Percentiles rank a stretch among this genome's conserved stretches.
Evolutionary conservation across 2,797 vertebrate genomes (phyloP).

Genomic region (Emys orbicularis): DNA sequence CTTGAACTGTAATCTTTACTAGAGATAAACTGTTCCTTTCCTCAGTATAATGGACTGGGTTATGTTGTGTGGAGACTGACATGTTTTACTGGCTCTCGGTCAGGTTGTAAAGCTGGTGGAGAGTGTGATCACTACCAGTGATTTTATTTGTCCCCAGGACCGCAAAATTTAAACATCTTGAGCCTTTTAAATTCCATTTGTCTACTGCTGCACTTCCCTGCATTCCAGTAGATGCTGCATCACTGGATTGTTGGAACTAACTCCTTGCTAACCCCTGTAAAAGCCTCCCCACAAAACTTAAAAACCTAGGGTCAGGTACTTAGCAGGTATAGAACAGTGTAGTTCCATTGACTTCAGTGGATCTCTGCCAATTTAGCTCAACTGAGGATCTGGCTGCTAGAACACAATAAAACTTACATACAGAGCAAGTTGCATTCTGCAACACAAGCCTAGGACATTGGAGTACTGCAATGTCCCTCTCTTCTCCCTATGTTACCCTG

Average conservation of each 20-base stretch:
- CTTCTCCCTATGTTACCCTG: neutral
- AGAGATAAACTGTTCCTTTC: neutral
- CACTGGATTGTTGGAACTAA: neutral
- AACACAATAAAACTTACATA: neutral
- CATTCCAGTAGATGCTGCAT: neutral
- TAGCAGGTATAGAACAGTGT: neutral
- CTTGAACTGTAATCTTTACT: neutral
- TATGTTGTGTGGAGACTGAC: neutral
- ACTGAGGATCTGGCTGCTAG: neutral
- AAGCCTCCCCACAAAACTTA: neutral
- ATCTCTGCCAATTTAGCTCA: neutral
- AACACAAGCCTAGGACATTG: neutral
- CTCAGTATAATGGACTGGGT: neutral
- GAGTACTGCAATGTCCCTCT: no score
- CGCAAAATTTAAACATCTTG: neutral
- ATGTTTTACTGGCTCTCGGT: neutral
- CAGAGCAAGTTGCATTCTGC: fast-evolving
- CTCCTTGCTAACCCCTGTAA: neutral
- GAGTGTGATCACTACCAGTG: neutral
- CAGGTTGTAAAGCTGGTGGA: neutral
- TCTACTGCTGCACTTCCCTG: neutral
- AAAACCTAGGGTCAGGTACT: neutral
- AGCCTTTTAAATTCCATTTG: neutral
- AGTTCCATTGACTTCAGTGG: neutral
- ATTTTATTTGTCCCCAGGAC: neutral